phyloP scores from a whole-genome alignment of 2,888 invertebrate species.

The Sipha maydis region DNA sequence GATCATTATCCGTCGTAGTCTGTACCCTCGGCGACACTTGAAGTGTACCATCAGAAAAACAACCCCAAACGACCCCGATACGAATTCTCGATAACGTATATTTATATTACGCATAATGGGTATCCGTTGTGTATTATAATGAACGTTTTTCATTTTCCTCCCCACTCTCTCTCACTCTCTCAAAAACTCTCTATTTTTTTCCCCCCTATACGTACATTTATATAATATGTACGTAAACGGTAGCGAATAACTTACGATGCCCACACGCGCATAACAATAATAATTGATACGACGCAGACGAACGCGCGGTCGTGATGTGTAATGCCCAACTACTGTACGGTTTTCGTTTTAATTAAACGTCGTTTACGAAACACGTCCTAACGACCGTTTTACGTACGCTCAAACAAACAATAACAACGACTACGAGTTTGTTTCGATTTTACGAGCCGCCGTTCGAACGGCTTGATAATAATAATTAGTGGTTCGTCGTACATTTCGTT shows the following conservation, averaged over 20 bases:
- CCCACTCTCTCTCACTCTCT: background rate
- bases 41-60: slow-evolving; percentile 20
- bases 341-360: background rate
- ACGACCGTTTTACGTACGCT: background rate
- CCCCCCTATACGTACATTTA: no score
- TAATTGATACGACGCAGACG: background rate
- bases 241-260: background rate
- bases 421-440: background rate
- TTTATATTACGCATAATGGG: background rate
- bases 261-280: background rate
- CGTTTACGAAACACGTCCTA: background rate
- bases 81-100: slow-evolving; percentile 1
- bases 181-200: no score
- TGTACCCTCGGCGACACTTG: background rate
- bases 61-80: slow-evolving; percentile 9
- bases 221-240: no score
- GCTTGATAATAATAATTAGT: background rate
- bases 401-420: background rate
- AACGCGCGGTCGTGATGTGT: background rate
- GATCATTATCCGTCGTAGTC: slow-evolving; percentile 19
- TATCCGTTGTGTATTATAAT: background rate
- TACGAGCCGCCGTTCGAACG: background rate
- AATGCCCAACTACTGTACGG: background rate
- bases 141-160: background rate
- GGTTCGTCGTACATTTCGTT: no score